Percentiles rank a stretch among this genome's conserved stretches.
phyloP scores from a whole-genome alignment of 2,888 invertebrate species.

The Sipha maydis region DNA sequence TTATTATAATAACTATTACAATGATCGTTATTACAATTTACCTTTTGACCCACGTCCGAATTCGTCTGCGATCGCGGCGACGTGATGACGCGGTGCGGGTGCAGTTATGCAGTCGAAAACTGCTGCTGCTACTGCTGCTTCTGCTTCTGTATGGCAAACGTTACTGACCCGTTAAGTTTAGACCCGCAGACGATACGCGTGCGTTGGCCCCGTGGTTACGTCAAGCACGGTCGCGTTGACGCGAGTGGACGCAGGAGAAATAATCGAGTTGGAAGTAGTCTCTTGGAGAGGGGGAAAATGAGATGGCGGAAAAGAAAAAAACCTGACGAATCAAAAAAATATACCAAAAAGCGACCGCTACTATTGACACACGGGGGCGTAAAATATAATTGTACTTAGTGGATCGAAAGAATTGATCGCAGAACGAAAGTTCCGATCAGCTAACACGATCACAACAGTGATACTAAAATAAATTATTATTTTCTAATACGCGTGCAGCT shows the following conservation, averaged over 20 bases:
- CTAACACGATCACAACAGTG: not conserved
- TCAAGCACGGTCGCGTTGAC: not conserved
- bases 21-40: not conserved
- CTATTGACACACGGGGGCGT: not conserved
- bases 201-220: not conserved
- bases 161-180: not conserved
- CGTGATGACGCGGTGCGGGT: not conserved
- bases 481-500: not conserved
- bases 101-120: too few relatives aligned
- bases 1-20: too few relatives aligned
- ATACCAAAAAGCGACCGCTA: too few relatives aligned
- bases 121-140: too few relatives aligned
- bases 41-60: slow-evolving; percentile 47
- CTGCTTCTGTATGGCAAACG: too few relatives aligned
- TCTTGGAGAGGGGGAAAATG: too few relatives aligned
- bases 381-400: not conserved
- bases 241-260: not conserved
- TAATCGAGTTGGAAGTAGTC: not conserved
- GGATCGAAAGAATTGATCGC: not conserved
- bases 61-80: not conserved
- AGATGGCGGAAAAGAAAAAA: not conserved
- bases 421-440: not conserved
- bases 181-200: not conserved
- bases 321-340: not conserved
- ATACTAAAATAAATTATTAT: too few relatives aligned